Base-by-base conservation (phyloP, 1,140 invertebrate species). In the Neocloeon triangulifer region DNA sequence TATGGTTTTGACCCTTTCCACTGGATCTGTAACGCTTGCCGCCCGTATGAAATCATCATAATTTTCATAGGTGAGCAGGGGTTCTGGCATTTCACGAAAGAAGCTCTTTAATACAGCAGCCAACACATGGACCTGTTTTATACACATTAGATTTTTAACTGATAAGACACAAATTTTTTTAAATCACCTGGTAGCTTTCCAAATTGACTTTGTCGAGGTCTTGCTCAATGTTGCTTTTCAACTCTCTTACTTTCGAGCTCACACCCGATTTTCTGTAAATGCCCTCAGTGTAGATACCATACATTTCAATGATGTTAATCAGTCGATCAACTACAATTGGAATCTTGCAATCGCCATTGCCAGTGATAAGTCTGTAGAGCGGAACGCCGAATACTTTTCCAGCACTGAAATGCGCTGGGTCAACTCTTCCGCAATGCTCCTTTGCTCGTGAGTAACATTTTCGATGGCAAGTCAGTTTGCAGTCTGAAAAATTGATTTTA, bases 21-120 rank as follows among this genome's bases (percentile, higher is more conserved):
- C 69, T 3, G 64, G 62, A 49, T 89, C 76, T 12, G 70, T 66
- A 12, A 91, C 62, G 49, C 79, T 78, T 18, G 78, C 72, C 23
- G 79, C 80, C 41, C 82, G 64, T 26, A 94, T 62, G 47, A 95
- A 88, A 48, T 94, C 84, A 49, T 92, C 85, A 50, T 94, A 95
- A 25, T 80, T 71, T 41, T 94, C 85, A 55, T 76, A 91, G 14
- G 84, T 92, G 37, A 95, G 58, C 32, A 95, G 53, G 10, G 88
- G 89, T 52, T 94, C 88, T 3, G 82, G 78, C 63, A 94, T 73
- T 46, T 92, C 86, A 16, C 86, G 62, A 45, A 94, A 75, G 55
- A 91, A 91, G 25, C 67, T 64, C 53, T 95, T 95, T 12, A 95
- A 56, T n/a, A 88, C 76, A 12, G 82, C 79, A 0, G 85, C 77